These are phyloP conservation scores for Microchirus variegatus DNA, from an alignment of 2,797 vertebrate genomes.

Conservation along the genomic window DNA sequence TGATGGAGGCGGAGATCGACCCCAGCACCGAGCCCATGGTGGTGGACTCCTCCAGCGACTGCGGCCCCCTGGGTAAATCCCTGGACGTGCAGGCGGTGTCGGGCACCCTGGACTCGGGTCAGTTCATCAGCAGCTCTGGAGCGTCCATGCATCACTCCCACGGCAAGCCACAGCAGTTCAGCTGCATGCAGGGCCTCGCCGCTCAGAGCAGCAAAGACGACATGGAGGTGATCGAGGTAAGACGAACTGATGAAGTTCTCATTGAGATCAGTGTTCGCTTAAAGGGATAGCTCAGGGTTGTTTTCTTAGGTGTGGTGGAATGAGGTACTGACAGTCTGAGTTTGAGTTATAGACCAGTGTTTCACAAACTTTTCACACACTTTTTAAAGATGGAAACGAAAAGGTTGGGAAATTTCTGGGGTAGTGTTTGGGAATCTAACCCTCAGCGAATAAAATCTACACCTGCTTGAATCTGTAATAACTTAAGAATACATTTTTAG, in stretches of 20 bases:
- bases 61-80: conserved; percentile 78
- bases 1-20: conserved; percentile 97
- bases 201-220: conserved; percentile 80
- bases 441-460: no score
- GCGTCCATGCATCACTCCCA: conserved; percentile 60
- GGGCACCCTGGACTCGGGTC: conserved; percentile 62
- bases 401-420: no score
- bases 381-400: no score
- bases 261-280: no score
- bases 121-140: conserved; percentile 83
- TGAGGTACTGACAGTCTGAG: no score
- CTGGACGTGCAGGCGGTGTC: conserved; percentile 67
- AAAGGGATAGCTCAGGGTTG: no score
- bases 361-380: no score
- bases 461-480: no score
- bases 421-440: no score
- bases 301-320: no score
- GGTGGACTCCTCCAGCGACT: conserved; percentile 89
- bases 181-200: conserved; percentile 86
- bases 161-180: conserved; percentile 78
- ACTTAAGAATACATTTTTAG: no score
- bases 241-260: not conserved
- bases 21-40: conserved; percentile 87
- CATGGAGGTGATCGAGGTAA: conserved; percentile 83
- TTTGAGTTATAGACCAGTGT: no score